Percentiles rank a stretch among this genome's conserved stretches.
Evolutionary conservation across 1,140 invertebrate species (phyloP).

Genomic region (Centruroides sculpturatus): DNA sequence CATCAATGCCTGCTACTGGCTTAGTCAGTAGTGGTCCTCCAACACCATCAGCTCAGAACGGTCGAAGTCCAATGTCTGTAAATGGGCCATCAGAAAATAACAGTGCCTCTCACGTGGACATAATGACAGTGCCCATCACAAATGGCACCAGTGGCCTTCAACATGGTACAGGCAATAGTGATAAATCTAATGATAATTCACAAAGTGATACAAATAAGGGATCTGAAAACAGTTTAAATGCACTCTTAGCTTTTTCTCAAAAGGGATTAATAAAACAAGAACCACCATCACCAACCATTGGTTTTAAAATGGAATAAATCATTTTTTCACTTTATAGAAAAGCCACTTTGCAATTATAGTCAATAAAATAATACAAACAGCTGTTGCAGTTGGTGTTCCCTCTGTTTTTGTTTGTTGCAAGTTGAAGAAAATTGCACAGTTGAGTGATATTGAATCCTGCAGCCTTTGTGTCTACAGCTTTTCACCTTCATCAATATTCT

Average conservation of each 20-base stretch:
- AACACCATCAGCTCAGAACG: conserved; percentile 10
- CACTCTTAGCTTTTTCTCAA: conserved; percentile 17
- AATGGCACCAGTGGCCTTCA: background rate
- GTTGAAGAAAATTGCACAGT: no score
- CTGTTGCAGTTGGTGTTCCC: no score
- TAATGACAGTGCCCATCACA: conserved; percentile 1
- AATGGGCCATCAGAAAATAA: conserved; percentile 9
- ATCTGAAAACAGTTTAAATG: conserved; percentile 13
- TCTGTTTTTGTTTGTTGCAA: no score
- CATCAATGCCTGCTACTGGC: conserved; percentile 9
- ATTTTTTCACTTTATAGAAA: background rate
- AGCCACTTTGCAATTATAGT: no score
- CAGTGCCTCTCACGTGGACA: conserved; percentile 6
- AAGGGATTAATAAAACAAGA: conserved; percentile 14
- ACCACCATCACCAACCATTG: conserved; percentile 10
- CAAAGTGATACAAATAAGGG: background rate
- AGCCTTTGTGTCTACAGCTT: no score
- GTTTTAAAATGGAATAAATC: conserved; percentile 14
- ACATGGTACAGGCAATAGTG: background rate
- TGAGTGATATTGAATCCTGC: no score
- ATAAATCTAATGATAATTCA: background rate
- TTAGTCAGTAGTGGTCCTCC: conserved; percentile 7
- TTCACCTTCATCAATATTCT: no score
- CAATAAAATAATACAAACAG: no score
- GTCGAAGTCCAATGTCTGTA: conserved; percentile 10